A percentile compares a stretch with the other conserved stretches of the same genome.
Conservation (phyloP, 92 coral and sea anemone species). For the Phymanthus crucifer region DNA sequence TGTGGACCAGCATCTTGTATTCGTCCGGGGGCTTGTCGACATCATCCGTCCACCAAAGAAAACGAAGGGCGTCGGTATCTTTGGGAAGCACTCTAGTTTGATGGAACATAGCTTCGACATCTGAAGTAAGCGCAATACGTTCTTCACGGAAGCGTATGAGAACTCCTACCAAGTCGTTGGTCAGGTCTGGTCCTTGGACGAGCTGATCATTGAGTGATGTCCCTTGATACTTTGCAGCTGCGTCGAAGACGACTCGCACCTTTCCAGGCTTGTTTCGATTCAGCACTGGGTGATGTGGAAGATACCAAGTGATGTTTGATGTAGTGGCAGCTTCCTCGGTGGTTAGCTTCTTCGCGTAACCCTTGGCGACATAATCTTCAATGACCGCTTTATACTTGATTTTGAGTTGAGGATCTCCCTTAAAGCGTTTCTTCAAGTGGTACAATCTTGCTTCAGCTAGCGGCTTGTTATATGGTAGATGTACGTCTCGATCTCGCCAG, state of each 20-base stretch:
- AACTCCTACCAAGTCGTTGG: constrained; percentile 52
- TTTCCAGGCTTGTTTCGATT: constrained; percentile 65
- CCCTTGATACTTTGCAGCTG: constrained; percentile 58
- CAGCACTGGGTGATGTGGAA: constrained; percentile 26
- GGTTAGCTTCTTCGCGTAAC: constrained; percentile 50
- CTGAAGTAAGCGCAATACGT: constrained; percentile 44
- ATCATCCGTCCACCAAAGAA: constrained; percentile 62
- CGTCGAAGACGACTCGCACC: constrained; percentile 63
- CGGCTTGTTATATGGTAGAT: constrained; percentile 47
- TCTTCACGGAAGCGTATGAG: constrained; percentile 54
- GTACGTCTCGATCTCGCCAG: background rate
- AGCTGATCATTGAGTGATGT: constrained; percentile 64
- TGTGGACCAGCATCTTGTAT: constrained; percentile 42
- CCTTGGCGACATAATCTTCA: constrained; percentile 45
- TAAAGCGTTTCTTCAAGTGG: constrained; percentile 49
- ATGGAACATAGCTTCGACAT: constrained; percentile 62
- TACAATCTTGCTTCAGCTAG: constrained; percentile 59
- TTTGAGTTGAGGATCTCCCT: constrained; percentile 42
- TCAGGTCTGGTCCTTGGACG: constrained; percentile 61
- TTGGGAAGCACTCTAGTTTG: constrained; percentile 25
- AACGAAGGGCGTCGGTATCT: constrained; percentile 56
- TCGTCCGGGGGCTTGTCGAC: constrained; percentile 35
- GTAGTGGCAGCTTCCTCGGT: constrained; percentile 41
- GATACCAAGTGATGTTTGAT: constrained; percentile 43
- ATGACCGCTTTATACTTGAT: constrained; percentile 52